Evolutionary conservation across 2,888 invertebrate species (phyloP).

Genomic region (Coelogynopora nodosa): DNA sequence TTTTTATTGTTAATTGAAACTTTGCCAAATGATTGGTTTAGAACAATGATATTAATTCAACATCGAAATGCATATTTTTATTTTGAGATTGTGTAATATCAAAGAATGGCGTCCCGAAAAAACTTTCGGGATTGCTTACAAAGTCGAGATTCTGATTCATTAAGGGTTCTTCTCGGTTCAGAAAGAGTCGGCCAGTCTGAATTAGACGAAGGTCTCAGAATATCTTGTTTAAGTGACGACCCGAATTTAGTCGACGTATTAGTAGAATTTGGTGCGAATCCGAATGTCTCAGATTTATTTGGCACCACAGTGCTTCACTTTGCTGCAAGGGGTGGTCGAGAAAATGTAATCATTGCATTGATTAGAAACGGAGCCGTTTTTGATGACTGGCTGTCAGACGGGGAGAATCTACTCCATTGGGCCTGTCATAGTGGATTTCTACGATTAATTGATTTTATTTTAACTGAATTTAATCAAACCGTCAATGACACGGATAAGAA

Average conservation of each 20-base stretch:
- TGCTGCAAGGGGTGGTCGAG: not conserved
- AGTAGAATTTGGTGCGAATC: constrained; percentile 37
- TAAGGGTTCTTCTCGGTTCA: no score
- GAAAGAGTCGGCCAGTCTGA: no score
- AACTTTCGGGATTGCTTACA: no score
- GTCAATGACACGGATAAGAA: constrained; percentile 18
- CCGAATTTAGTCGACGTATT: constrained; percentile 30
- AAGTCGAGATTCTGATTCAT: no score
- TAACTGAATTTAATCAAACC: not conserved
- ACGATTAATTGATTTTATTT: not conserved
- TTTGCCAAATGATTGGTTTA: no score
- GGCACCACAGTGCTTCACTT: constrained; percentile 37
- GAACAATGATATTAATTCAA: no score
- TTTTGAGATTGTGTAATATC: no score
- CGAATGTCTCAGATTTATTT: constrained; percentile 26
- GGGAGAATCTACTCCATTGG: constrained; percentile 35
- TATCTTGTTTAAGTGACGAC: constrained; percentile 18
- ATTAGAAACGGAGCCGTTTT: constrained; percentile 30
- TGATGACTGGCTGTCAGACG: constrained; percentile 32
- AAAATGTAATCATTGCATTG: constrained; percentile 36
- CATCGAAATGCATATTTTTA: no score
- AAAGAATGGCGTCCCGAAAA: no score
- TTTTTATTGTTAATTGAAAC: no score
- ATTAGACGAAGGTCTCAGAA: constrained; percentile 31
- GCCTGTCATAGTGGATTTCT: constrained; percentile 34